Conservation (phyloP, 2,888 invertebrate species). For the Fragum sueziense region DNA sequence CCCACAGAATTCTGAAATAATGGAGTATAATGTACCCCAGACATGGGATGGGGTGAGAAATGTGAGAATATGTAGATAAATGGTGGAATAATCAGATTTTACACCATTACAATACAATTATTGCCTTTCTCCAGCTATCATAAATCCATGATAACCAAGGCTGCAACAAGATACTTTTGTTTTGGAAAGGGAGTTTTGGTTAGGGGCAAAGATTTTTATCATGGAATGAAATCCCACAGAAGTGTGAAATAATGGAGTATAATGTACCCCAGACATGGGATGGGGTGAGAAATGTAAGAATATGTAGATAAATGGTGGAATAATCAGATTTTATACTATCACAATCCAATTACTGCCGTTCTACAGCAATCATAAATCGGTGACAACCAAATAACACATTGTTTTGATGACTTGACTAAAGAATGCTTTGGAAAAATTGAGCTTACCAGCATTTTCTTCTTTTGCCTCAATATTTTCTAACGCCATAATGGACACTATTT, state of each 20-base stretch:
- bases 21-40: background rate
- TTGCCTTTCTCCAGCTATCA: background rate
- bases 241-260: background rate
- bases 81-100: background rate
- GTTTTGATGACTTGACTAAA: no score
- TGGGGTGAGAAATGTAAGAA: background rate
- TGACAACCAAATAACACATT: no score
- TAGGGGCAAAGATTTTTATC: no score
- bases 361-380: background rate
- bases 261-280: slow-evolving; percentile 7
- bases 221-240: background rate
- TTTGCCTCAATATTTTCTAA: no score
- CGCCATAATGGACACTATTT: no score
- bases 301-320: background rate
- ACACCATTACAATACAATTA: background rate
- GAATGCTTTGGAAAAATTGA: no score
- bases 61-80: background rate
- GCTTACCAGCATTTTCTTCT: no score
- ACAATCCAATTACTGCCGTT: background rate
- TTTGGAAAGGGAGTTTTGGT: no score
- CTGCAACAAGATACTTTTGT: no score
- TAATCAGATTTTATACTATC: background rate
- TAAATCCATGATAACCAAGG: background rate
- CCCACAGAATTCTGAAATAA: background rate
- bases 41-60: background rate